phyloP scores from a whole-genome alignment of 2,888 invertebrate genomes.

The Microdon myrmicae region DNA sequence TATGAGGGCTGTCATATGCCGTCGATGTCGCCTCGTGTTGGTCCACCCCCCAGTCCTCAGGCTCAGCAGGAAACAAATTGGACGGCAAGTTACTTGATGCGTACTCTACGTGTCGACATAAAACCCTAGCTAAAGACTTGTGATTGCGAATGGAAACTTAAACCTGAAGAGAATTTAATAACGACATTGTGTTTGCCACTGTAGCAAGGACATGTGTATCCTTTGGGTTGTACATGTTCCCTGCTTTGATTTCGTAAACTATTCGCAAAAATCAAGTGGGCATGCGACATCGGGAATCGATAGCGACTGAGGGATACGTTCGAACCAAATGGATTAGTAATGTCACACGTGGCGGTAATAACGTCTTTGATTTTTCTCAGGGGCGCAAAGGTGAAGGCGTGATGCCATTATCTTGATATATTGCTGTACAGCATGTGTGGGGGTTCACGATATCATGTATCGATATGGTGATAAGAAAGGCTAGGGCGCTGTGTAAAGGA shows the following conservation, averaged over 20 bases:
- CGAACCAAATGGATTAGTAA: conserved; percentile 41
- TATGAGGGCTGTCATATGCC: conserved; percentile 48
- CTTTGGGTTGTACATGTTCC: conserved; percentile 1
- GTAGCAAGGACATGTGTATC: conserved; percentile 7
- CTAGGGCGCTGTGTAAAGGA: too few relatives aligned
- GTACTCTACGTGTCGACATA: neutral
- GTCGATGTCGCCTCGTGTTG: conserved; percentile 25
- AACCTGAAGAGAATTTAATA: conserved; percentile 2
- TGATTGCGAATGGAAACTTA: conserved; percentile 12
- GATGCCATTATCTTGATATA: conserved; percentile 54
- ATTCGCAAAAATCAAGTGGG: neutral
- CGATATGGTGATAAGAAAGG: too few relatives aligned
- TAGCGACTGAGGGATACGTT: neutral
- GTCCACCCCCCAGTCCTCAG: neutral
- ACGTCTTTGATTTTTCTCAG: conserved; percentile 29
- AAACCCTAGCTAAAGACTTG: neutral
- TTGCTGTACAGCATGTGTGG: conserved; percentile 7
- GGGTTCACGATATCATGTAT: too few relatives aligned
- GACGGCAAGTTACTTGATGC: neutral
- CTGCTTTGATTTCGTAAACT: neutral
- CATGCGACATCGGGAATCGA: conserved; percentile 10
- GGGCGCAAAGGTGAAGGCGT: conserved; percentile 44
- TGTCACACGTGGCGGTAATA: conserved; percentile 55
- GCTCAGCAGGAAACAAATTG: conserved; percentile 7
- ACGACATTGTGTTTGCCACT: conserved; percentile 19